Percentiles rank a stretch among this genome's conserved stretches.
These are phyloP conservation scores for Bugula neritina DNA, from an alignment of 2,888 invertebrate species.

Conservation along the genomic window DNA sequence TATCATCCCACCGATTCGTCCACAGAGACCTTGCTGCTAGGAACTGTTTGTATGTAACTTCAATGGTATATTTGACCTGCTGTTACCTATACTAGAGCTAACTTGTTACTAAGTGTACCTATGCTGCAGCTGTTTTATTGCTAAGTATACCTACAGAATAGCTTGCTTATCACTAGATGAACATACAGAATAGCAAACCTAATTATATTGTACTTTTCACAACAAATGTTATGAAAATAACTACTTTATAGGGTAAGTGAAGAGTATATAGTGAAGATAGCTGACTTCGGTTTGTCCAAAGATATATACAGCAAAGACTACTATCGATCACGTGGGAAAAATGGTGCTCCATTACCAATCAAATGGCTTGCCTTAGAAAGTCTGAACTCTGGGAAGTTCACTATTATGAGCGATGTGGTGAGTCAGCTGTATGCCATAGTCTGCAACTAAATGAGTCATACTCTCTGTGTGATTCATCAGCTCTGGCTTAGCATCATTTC, in stretches of 20 bases:
- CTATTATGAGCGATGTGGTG: conserved; percentile 55
- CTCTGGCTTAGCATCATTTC: no score
- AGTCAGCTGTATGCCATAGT: no score
- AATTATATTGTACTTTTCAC: neutral
- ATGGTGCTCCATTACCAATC: conserved; percentile 53
- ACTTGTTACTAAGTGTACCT: neutral
- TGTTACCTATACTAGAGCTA: no score
- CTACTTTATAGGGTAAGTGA: conserved; percentile 53
- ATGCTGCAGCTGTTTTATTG: neutral
- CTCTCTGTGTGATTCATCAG: no score
- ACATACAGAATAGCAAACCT: no score
- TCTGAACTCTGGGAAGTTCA: conserved; percentile 50
- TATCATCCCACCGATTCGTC: conserved; percentile 56
- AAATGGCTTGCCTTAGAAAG: conserved; percentile 58
- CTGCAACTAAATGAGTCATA: no score
- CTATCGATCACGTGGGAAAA: conserved; percentile 55
- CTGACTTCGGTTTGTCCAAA: conserved; percentile 59
- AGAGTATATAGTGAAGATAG: conserved; percentile 55
- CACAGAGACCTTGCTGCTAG: conserved; percentile 59
- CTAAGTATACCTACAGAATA: neutral
- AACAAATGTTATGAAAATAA: neutral
- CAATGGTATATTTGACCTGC: no score
- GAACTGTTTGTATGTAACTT: conserved; percentile 57
- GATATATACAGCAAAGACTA: conserved; percentile 58
- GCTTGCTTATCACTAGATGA: no score